A percentile compares a stretch with the other conserved stretches of the same genome.
Conservation (phyloP, 2,797 vertebrate species). For the Onychomys torridus region DNA sequence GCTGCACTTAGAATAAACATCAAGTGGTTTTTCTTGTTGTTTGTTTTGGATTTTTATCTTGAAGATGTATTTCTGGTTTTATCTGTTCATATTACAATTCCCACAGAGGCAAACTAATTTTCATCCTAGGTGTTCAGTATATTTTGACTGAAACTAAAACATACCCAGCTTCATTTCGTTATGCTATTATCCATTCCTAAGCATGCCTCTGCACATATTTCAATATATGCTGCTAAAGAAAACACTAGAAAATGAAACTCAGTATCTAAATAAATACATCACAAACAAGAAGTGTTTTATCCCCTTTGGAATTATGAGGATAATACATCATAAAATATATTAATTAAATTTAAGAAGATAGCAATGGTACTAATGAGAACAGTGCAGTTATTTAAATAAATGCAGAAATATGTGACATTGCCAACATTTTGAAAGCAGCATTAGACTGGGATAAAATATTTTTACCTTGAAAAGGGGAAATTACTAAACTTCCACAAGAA, state of each 20-base stretch:
- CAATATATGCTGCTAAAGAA: neutral
- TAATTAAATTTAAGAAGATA: conserved; percentile 7
- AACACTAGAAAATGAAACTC: conserved; percentile 22
- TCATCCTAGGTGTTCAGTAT: neutral
- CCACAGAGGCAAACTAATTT: neutral
- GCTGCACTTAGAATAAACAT: neutral
- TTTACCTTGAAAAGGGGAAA: neutral
- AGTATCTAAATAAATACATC: neutral
- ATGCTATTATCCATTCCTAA: neutral
- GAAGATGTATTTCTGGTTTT: neutral
- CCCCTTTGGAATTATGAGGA: neutral
- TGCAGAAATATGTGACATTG: neutral
- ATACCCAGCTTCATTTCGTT: neutral
- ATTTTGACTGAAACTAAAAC: neutral
- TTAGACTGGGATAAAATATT: neutral
- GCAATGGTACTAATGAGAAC: conserved; percentile 22
- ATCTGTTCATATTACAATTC: neutral
- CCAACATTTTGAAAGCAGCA: neutral
- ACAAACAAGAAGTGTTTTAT: neutral
- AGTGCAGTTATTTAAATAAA: neutral
- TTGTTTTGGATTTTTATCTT: neutral
- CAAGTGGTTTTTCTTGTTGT: neutral
- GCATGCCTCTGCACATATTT: neutral
- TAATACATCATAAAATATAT: neutral
- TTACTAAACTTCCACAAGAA: neutral